Evolutionary conservation across 2,888 invertebrate species (phyloP).

Genomic region (Tachystola acroxantha): DNA sequence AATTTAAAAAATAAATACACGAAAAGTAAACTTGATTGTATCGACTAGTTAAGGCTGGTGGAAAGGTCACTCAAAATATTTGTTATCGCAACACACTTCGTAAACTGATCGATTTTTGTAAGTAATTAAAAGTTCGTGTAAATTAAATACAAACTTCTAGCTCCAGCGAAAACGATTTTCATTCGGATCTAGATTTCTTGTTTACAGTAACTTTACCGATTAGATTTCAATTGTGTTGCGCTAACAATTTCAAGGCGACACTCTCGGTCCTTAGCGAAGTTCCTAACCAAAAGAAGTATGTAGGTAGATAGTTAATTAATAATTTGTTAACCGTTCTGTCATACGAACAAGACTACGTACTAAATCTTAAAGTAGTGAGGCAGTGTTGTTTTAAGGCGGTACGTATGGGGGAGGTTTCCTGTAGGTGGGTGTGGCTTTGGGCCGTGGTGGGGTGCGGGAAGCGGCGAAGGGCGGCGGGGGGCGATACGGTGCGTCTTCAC

Average conservation of each 20-base stretch:
- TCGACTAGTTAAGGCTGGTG: conserved; percentile 12
- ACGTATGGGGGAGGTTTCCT: conserved; percentile 98
- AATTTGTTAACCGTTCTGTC: conserved; percentile 1
- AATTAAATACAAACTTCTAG: too few relatives aligned
- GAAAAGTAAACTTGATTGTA: conserved; percentile 4
- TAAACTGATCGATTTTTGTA: too few relatives aligned
- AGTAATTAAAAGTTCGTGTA: too few relatives aligned
- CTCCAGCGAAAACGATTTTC: too few relatives aligned
- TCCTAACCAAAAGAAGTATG: background rate
- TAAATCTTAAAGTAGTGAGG: conserved; percentile 6
- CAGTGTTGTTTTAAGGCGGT: conserved; percentile 87
- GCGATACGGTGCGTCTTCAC: conserved; percentile 87
- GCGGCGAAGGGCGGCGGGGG: conserved; percentile 92
- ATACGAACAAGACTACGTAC: conserved; percentile 2
- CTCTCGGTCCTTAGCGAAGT: too few relatives aligned
- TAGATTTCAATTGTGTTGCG: too few relatives aligned
- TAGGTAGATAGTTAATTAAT: background rate
- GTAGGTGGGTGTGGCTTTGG: conserved; percentile 93
- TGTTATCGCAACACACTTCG: too few relatives aligned
- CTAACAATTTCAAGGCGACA: too few relatives aligned
- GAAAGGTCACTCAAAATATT: too few relatives aligned
- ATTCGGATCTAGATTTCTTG: too few relatives aligned
- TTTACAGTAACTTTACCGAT: too few relatives aligned
- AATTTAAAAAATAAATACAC: conserved; percentile 5
- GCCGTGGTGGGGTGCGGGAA: conserved; percentile 86